Evolutionary conservation across 2,797 vertebrate genomes (phyloP), one percentile per base, ranked within the genome.

Genomic region (Brotula barbata): DNA sequence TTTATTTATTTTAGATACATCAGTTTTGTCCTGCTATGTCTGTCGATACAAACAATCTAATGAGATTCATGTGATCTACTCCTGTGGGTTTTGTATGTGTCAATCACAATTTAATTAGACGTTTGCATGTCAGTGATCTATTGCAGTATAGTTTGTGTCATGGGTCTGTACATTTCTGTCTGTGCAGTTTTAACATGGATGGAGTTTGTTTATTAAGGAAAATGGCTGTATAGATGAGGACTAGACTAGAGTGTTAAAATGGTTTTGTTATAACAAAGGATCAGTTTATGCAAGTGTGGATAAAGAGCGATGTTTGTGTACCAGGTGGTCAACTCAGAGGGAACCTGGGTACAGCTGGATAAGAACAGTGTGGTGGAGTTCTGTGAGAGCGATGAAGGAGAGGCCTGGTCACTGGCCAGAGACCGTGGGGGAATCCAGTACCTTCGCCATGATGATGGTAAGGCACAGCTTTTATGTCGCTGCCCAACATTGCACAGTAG

Each of bases 321-420:
- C 85, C 92, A 99, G 97, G 97, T 98, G 88, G 93, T 96, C 87
- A 99, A 96, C 92, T 91, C 95, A 64, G 97, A 99, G 92, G 97
- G 97, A 73, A 94, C 95, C 0, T 99, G 97, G 97, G 96, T 99
- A 63, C 97, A 98, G 71, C 94, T 99, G 93, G 97, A 99, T 92
- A 98, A 98, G 91, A 98, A 96, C 94, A 99, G 96, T 87, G 97
- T 98, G 81, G 95, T 99, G 89, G 97, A 99, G 80, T 99, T 98
- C 91, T 99, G 97, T 91, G 97, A 99, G 90, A 99, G 95, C 58
- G 97, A 99, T 77, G 97, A 99, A 86, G 97, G 97, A 44, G 97
- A 99, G 81, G 97, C 97, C 3, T 99, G 97, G 97, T 99, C 97
- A 0, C 87, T 99, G 90, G 93, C 97, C 86, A 93, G 95, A 92